Conservation (phyloP, 1,140 invertebrate species). For the Ctenoplectra terminalis region DNA sequence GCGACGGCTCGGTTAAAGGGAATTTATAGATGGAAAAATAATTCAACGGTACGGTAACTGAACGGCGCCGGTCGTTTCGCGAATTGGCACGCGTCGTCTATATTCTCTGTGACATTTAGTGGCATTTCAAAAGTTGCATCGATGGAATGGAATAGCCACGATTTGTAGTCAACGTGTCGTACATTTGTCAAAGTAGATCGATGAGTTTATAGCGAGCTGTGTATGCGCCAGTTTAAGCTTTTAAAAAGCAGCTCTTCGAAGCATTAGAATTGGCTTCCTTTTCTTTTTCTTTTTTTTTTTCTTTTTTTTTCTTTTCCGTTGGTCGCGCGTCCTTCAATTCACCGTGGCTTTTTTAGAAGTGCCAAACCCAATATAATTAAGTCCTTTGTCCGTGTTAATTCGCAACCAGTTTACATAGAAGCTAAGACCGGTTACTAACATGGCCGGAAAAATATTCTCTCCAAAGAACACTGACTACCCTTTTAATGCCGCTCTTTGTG, state of each 20-base stretch:
- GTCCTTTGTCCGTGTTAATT: slow-evolving; percentile 60
- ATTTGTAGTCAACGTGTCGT: background rate
- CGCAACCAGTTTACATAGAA: slow-evolving; percentile 61
- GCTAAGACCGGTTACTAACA: slow-evolving; percentile 42
- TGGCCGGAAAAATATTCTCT: slow-evolving; percentile 57
- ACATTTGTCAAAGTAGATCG: background rate
- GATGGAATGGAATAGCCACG: background rate
- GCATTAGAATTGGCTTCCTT: slow-evolving; percentile 22
- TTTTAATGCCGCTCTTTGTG: slow-evolving; percentile 56
- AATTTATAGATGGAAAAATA: background rate
- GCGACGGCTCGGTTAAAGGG: background rate
- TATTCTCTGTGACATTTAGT: background rate
- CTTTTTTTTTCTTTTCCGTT: background rate
- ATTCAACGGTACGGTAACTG: background rate
- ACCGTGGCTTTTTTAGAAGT: slow-evolving; percentile 15
- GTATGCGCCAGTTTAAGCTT: no score
- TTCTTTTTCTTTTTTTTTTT: background rate
- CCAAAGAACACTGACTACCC: slow-evolving; percentile 45
- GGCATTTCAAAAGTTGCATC: slow-evolving; percentile 14
- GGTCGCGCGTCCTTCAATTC: background rate
- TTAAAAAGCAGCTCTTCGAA: background rate
- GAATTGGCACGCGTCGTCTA: background rate
- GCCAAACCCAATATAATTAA: slow-evolving; percentile 53
- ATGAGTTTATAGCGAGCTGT: background rate
- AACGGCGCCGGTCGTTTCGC: no score